Base-by-base conservation (phyloP, 2,797 vertebrate species). In the Acrocephalus scirpaceus region DNA sequence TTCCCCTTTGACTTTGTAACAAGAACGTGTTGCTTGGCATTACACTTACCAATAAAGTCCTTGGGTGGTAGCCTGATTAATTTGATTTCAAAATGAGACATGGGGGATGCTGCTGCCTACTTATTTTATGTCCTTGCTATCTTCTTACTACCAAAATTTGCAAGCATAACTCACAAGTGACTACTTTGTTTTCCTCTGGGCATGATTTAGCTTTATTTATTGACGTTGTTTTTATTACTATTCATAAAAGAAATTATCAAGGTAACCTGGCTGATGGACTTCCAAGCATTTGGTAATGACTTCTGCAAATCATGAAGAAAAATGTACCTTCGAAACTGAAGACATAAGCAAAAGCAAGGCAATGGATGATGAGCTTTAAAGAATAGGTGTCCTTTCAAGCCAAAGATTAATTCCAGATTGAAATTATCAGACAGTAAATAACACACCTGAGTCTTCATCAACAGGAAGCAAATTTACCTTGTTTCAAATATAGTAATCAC, bases 401-500 rank as follows among this genome's bases (percentile, higher is more conserved):
- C 71, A 82, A 88, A 84, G 57, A 90, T 82, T 93, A 54, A 79
- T 93, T 87, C 73, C 53, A 90, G 45, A 65, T 40, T 85, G 69
- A 95, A 88, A 74, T 95, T 80, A 92, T 79, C 36, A 70, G 18
- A 10, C 26, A 17, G 51, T 93, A 93, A 97, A 93, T 87, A 92
- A 87, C 30, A 36, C 32, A 56, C 38, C 34, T 19, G n/a, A 14
- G 70, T 32, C 66, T 95, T 57, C 29, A 9, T 84, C 86, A 93
- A 77, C 45, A 84, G 44, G 44, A 96, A 96, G 83, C 75, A 94
- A 96, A 97, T 94, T 94, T 74, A 91, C 66, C 11, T 27, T 58
- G 42, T 67, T 93, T 75, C 69, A 86, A 96, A 93, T 96, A 70
- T 11, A 54, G 89, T 96, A 96, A 97, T 97, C 77, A 83, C 86